These are phyloP conservation scores for Cossypha dichroa DNA, from an alignment of 2,797 vertebrate genomes.

Conservation along the genomic window DNA sequence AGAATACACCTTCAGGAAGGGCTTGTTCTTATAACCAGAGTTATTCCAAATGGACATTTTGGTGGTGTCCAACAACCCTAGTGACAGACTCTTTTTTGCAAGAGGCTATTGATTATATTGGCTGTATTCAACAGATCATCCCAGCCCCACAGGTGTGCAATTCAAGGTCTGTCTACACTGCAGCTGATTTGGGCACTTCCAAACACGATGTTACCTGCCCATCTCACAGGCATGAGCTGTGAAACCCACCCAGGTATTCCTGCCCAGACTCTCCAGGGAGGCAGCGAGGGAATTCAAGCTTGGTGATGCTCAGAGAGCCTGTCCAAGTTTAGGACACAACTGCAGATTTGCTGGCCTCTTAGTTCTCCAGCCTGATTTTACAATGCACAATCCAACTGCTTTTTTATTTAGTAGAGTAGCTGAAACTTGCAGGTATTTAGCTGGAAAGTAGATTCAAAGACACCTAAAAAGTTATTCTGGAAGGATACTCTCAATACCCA, in stretches of 20 bases:
- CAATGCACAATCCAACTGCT: neutral
- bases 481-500: neutral
- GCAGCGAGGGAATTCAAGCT: neutral
- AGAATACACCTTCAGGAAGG: neutral
- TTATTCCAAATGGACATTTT: neutral
- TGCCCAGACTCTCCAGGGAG: neutral
- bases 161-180: neutral
- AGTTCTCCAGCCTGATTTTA: neutral
- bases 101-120: neutral
- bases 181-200: neutral
- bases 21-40: neutral
- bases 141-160: neutral
- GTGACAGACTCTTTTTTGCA: neutral
- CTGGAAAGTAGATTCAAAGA: neutral
- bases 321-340: neutral
- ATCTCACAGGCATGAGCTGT: neutral
- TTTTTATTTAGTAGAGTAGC: neutral
- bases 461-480: neutral
- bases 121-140: neutral
- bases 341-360: neutral
- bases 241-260: neutral
- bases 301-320: neutral
- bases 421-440: neutral
- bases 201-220: neutral
- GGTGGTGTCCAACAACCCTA: neutral